Conservation (phyloP, 2,797 vertebrate genomes). For the Malacoctenus gilli region DNA sequence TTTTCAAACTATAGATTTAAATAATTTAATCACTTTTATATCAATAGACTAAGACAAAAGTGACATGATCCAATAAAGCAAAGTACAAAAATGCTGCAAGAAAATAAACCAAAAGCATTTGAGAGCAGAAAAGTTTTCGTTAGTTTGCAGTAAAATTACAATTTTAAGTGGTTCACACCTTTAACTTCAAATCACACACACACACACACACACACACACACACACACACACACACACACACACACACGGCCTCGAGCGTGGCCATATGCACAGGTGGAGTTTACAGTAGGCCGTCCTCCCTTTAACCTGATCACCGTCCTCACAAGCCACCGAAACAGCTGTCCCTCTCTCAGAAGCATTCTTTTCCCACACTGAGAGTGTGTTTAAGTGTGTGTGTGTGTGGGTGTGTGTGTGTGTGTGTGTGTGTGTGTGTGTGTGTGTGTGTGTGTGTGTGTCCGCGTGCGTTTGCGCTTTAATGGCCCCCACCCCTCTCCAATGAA, state of each 20-base stretch:
- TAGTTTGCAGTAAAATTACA: too few relatives aligned
- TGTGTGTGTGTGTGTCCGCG: conserved; percentile 42
- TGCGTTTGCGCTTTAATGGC: conserved; percentile 56
- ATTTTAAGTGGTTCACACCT: too few relatives aligned
- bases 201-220: too few relatives aligned
- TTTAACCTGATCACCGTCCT: conserved; percentile 84
- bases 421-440: conserved; percentile 42
- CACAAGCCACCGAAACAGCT: conserved; percentile 91
- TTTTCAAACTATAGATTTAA: too few relatives aligned
- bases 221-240: too few relatives aligned
- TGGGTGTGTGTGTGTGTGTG: conserved; percentile 26
- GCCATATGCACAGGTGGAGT: conserved; percentile 70
- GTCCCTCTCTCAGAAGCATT: conserved; percentile 89
- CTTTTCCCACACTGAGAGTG: conserved; percentile 81
- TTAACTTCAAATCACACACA: too few relatives aligned
- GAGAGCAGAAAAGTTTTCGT: too few relatives aligned
- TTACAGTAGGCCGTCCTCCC: conserved; percentile 79
- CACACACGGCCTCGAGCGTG: conserved; percentile 53
- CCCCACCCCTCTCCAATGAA: conserved; percentile 75
- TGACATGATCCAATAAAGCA: too few relatives aligned
- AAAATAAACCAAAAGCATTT: too few relatives aligned
- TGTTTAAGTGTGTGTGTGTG: conserved; percentile 33
- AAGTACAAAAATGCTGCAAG: too few relatives aligned
- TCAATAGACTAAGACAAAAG: too few relatives aligned
- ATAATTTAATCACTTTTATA: too few relatives aligned